These are phyloP conservation scores for Pterostichus madidus DNA, from an alignment of 2,888 invertebrate species.

Conservation along the genomic window DNA sequence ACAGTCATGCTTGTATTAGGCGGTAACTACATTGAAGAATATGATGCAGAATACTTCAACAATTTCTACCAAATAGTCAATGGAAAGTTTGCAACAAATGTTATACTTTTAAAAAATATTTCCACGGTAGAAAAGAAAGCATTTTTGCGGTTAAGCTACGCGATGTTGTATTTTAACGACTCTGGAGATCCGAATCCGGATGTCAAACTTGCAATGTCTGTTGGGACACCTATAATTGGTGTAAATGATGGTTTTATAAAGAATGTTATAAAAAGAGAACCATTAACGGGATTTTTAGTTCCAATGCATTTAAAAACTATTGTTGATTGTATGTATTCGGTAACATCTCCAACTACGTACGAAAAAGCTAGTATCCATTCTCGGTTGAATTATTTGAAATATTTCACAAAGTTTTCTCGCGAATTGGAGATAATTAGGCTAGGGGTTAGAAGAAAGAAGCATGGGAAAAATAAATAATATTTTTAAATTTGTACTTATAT, in stretches of 20 bases:
- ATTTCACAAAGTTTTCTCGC: slow-evolving; percentile 13
- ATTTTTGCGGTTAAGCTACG: slow-evolving; percentile 26
- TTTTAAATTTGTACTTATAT: too few species aligned
- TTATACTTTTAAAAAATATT: not conserved
- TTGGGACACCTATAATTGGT: slow-evolving; percentile 20
- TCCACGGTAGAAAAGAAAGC: slow-evolving; percentile 30
- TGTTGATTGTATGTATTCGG: not conserved
- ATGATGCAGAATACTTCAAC: not conserved
- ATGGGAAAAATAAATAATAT: not conserved
- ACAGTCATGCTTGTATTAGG: slow-evolving; percentile 1
- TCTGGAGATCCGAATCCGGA: not conserved
- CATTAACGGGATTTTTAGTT: not conserved
- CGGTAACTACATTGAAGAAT: not conserved
- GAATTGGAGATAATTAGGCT: not conserved
- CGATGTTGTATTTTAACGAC: slow-evolving; percentile 10
- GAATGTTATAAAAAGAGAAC: not conserved
- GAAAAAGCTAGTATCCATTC: slow-evolving; percentile 2
- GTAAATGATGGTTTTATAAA: slow-evolving; percentile 14
- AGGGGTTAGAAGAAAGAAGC: slow-evolving; percentile 8
- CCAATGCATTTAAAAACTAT: slow-evolving; percentile 9
- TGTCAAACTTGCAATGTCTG: not conserved
- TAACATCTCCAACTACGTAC: slow-evolving; percentile 7
- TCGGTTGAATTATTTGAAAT: slow-evolving; percentile 10
- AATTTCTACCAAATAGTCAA: not conserved
- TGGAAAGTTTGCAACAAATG: not conserved